Evolutionary conservation across 2,888 invertebrate species (phyloP).

Genomic region (Volucella bombylans): DNA sequence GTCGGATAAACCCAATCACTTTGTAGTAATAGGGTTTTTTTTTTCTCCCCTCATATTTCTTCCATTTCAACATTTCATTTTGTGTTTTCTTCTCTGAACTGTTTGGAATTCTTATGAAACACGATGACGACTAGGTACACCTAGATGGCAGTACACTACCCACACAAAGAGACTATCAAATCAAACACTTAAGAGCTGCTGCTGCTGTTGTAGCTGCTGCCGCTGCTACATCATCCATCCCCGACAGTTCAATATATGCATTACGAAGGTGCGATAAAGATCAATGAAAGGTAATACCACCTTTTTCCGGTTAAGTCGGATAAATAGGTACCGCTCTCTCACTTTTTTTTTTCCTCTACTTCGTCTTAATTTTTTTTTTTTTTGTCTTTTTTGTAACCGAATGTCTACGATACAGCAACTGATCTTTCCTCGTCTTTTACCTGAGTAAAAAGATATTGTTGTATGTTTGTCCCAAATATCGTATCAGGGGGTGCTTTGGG

Average conservation of each 20-base stretch:
- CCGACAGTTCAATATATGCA: constrained; percentile 64
- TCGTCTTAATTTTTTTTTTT: too few species aligned
- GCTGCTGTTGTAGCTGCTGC: constrained; percentile 22
- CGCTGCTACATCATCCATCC: constrained; percentile 56
- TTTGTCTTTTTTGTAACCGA: too few species aligned
- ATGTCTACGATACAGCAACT: constrained; percentile 36
- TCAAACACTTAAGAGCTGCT: constrained; percentile 34
- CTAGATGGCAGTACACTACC: neutral
- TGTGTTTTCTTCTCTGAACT: constrained; percentile 1
- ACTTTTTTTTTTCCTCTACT: constrained; percentile 28
- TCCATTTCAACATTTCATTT: constrained; percentile 14
- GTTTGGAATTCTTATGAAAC: constrained; percentile 65
- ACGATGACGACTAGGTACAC: constrained; percentile 39
- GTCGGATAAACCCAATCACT: constrained; percentile 53
- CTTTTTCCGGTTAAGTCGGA: constrained; percentile 70
- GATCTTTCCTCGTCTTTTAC: constrained; percentile 51
- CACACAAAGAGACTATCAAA: neutral
- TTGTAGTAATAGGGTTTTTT: constrained; percentile 41
- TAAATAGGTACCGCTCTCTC: constrained; percentile 67
- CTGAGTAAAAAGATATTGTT: constrained; percentile 20
- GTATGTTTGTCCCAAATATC: constrained; percentile 69
- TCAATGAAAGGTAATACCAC: constrained; percentile 73
- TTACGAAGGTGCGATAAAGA: constrained; percentile 71
- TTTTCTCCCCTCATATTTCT: neutral
- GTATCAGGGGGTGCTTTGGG: constrained; percentile 41